phyloP scores from a whole-genome alignment of 2,797 vertebrate genomes.

The Pseudochromis fuscus region DNA sequence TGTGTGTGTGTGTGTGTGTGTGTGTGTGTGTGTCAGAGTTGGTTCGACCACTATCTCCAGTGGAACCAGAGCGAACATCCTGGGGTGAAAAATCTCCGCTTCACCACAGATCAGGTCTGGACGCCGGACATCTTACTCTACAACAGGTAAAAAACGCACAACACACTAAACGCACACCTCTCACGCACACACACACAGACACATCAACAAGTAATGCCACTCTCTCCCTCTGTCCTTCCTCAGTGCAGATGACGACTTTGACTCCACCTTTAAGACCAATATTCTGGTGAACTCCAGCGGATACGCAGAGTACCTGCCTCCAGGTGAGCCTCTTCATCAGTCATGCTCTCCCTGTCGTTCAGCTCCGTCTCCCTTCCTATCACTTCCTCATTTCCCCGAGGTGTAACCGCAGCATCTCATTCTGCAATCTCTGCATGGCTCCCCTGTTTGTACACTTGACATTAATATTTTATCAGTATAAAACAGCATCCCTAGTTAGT shows the following conservation, averaged over 20 bases:
- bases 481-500: constrained; percentile 54
- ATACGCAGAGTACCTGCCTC: constrained; percentile 85
- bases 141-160: constrained; percentile 83
- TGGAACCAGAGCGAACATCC: constrained; percentile 89
- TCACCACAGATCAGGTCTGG: constrained; percentile 88
- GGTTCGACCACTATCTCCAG: constrained; percentile 88
- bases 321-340: constrained; percentile 74
- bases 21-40: constrained; percentile 76
- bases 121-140: constrained; percentile 88
- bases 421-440: constrained; percentile 35
- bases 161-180: not conserved
- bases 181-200: not conserved
- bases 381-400: constrained; percentile 18
- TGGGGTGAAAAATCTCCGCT: constrained; percentile 88
- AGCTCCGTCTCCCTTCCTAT: not conserved
- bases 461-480: constrained; percentile 69
- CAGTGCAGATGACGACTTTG: constrained; percentile 89
- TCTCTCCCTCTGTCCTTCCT: constrained; percentile 64
- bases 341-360: not conserved
- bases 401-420: constrained; percentile 22
- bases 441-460: constrained; percentile 45
- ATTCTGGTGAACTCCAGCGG: constrained; percentile 88
- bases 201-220: constrained; percentile 44
- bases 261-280: constrained; percentile 89
- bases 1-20: constrained; percentile 26